Evolutionary conservation across 2,113 vertebrate species (phyloP).

Genomic region (Varanus salvator): DNA sequence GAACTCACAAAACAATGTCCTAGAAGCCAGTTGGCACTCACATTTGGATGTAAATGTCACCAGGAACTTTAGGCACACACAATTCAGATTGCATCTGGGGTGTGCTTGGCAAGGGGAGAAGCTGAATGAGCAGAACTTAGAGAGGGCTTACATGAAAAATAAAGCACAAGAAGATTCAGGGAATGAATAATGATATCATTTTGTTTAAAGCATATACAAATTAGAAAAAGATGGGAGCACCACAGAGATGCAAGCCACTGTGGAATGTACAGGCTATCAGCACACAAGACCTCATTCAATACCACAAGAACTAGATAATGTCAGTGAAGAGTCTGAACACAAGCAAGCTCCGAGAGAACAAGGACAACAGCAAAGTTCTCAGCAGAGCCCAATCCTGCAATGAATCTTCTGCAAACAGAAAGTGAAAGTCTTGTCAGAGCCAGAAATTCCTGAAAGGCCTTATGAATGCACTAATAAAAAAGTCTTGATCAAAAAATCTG

Average conservation of each 20-base stretch:
- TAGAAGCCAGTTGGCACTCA: conserved; percentile 55
- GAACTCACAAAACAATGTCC: conserved; percentile 2
- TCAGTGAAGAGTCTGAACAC: not conserved
- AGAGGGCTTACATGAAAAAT: not conserved
- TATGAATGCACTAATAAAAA: not conserved
- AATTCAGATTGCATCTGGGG: conserved; percentile 60
- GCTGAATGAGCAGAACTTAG: not conserved
- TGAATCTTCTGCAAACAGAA: not conserved
- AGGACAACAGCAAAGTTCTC: not conserved
- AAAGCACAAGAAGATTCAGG: not conserved
- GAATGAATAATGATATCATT: not conserved
- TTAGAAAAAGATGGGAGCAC: not conserved
- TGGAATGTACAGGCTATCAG: not conserved
- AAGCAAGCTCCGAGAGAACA: not conserved
- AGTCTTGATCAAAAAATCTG: not conserved
- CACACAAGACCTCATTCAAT: not conserved
- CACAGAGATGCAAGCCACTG: not conserved
- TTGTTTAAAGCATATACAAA: not conserved
- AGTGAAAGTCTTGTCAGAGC: not conserved
- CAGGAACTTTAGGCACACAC: conserved; percentile 43
- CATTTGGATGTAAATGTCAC: conserved; percentile 8
- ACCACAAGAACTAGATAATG: not conserved
- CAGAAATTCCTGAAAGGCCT: not conserved
- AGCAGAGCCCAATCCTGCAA: not conserved
- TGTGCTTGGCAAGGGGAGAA: conserved; percentile 40